Base-by-base conservation (phyloP, 1,140 invertebrate genomes). In the Oryzaephilus surinamensis region DNA sequence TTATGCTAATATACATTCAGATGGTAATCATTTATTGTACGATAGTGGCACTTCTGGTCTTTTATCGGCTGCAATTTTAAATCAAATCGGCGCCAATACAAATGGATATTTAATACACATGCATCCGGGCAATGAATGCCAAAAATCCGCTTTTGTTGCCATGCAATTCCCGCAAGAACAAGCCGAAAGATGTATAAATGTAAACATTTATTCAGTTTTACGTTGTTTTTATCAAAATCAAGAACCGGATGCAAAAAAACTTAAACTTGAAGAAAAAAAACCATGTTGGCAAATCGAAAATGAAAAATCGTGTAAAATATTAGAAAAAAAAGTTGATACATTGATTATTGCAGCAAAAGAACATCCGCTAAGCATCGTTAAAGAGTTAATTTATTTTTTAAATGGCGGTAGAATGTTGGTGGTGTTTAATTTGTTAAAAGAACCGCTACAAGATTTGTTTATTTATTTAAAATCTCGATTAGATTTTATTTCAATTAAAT, bases 41-140 rank as follows among this genome's bases (percentile, higher is more conserved):
- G 92, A 97, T 51, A 87, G 81, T 46, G 84, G 84, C 12, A 84
- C 79, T 28, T 75, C 76, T 52, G 92, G 91, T 1, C 63, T 97
- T 18, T 57, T 91, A 10, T 73, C 84, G 17, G 87, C 91, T 0
- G 76, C 85, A 24, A 69, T 96, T 47, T 59, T 96, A 13, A 79
- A 81, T 54, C 70, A 71, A 28, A 72, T 83, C 13, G 83, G 85
- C 1, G 59, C 63, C 1, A 61, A 71, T 28, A 79, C 74, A 0
- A 57, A 52, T 35, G 82, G 76, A 1, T 68, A 63, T 48, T 50
- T 87, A 11, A 65, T 92, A 20, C 81, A 92, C 50, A 66, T 91
- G 57, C 82, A 86, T 64, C 73, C 79, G 6, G 84, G 81, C 1
- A 85, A 81, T 59, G 73, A 79, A 51, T 74, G 81, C 21, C 81